phyloP scores from a whole-genome alignment of 2,113 vertebrate species.

The Anarrhichthys ocellatus region DNA sequence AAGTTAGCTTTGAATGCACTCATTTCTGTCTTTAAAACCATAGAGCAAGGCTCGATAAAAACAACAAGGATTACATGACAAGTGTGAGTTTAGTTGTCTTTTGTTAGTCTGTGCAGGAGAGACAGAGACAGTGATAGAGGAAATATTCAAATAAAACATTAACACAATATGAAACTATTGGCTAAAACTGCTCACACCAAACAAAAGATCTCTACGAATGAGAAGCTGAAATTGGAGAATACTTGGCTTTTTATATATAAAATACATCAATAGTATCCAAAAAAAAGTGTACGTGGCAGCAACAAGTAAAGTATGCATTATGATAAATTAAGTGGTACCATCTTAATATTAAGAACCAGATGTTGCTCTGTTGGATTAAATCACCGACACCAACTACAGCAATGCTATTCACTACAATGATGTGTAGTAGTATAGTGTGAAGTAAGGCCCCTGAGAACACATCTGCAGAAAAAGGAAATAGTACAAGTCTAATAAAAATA shows the following conservation, averaged over 20 bases:
- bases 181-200: no score
- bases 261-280: background rate
- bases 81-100: no score
- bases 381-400: background rate
- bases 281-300: background rate
- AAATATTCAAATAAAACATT: no score
- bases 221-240: background rate
- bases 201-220: no score
- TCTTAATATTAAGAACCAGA: background rate
- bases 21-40: constrained; percentile 79
- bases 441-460: no score
- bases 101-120: no score
- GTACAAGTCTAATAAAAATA: no score
- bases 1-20: constrained; percentile 50
- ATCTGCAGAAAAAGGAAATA: no score
- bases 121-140: background rate
- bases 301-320: background rate
- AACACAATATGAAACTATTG: background rate
- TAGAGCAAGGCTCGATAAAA: constrained; percentile 22
- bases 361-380: background rate
- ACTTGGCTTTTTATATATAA: background rate
- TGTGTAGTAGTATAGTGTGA: no score
- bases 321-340: background rate
- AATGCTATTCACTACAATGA: background rate
- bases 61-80: no score